Evolutionary conservation across 2,888 invertebrate species (phyloP).

Genomic region (Ellobium chinense): DNA sequence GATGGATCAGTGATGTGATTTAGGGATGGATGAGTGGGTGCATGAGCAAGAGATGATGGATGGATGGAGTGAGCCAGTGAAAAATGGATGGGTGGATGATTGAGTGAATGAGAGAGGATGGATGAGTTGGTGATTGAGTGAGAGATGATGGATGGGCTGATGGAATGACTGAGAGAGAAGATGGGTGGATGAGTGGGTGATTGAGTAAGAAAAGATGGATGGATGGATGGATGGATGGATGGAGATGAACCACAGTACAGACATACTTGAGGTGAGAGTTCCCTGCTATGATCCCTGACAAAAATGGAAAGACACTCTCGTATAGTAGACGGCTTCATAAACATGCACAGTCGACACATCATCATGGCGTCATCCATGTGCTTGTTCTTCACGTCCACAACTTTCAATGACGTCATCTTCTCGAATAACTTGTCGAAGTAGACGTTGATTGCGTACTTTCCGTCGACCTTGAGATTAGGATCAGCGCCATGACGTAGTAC

Average conservation of each 20-base stretch:
- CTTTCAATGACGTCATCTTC: neutral
- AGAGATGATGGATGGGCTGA: no score
- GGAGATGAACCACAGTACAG: neutral
- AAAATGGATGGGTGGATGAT: no score
- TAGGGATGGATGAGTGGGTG: no score
- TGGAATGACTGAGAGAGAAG: no score
- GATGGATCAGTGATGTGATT: no score
- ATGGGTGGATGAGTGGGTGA: no score
- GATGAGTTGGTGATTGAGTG: no score
- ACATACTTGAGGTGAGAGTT: neutral
- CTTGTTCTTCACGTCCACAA: neutral
- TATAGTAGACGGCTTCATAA: conserved; percentile 1
- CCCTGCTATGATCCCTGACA: conserved; percentile 9
- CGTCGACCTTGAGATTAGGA: conserved; percentile 56
- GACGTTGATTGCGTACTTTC: conserved; percentile 45
- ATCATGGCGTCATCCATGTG: conserved; percentile 22
- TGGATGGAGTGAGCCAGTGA: no score
- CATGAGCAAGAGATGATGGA: no score
- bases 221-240: no score
- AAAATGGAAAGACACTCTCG: conserved; percentile 13
- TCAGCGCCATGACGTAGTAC: conserved; percentile 66
- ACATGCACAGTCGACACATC: conserved; percentile 20
- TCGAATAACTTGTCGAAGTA: conserved; percentile 43
- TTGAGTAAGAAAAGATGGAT: no score
- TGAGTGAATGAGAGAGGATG: no score